A percentile compares a stretch with the other conserved stretches of the same genome.
Conservation (phyloP, 2,797 vertebrate genomes). For the Lagodon rhomboides region DNA sequence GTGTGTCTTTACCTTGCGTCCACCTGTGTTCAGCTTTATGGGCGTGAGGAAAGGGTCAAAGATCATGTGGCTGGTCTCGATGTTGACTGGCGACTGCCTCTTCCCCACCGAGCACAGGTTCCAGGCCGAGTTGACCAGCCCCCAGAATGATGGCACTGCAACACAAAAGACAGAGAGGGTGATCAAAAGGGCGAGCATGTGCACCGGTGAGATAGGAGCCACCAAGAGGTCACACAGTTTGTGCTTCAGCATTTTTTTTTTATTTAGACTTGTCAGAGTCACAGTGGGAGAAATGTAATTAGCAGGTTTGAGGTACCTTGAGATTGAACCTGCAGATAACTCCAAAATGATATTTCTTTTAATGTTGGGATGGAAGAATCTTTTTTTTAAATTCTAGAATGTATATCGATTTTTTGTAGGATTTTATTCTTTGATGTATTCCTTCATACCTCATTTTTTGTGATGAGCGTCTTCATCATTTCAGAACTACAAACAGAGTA, state of each 20-base stretch:
- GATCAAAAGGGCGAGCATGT: constrained; percentile 43
- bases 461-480: background rate
- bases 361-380: background rate
- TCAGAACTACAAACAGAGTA: background rate
- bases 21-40: constrained; percentile 96
- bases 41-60: constrained; percentile 98
- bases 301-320: constrained; percentile 2
- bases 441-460: background rate
- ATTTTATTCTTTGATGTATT: background rate
- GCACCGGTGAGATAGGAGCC: constrained; percentile 39
- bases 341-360: background rate
- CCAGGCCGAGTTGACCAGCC: constrained; percentile 99
- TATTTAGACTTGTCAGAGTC: constrained; percentile 18
- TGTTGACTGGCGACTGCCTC: constrained; percentile 98
- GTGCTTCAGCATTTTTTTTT: background rate
- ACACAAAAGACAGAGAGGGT: constrained; percentile 42
- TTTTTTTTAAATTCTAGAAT: background rate
- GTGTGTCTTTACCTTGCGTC: constrained; percentile 91
- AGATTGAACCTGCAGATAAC: constrained; percentile 4
- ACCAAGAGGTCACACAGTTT: constrained; percentile 27
- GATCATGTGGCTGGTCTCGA: constrained; percentile 99
- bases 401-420: background rate
- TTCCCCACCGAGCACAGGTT: constrained; percentile 99
- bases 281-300: constrained; percentile 36
- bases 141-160: constrained; percentile 99